These are phyloP conservation scores for Nomada ruficornis DNA, from an alignment of 2,888 invertebrate species.

Conservation along the genomic window DNA sequence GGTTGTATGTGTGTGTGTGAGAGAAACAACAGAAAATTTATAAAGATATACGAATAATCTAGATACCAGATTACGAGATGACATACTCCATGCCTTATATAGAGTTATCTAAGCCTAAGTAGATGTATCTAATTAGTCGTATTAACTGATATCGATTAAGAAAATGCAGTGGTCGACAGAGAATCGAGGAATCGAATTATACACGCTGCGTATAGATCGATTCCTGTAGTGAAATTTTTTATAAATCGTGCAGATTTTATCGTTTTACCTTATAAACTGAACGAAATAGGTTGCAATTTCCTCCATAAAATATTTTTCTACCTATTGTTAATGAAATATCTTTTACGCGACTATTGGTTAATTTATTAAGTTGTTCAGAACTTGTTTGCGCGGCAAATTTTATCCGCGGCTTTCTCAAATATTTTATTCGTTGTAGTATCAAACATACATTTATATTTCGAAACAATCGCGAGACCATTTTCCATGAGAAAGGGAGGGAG, in stretches of 20 bases:
- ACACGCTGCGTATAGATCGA: not conserved
- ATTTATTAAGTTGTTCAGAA: too few species aligned
- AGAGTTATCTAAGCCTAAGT: conserved; percentile 78
- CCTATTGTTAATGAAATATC: too few species aligned
- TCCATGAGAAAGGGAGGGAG: not conserved
- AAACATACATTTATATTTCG: not conserved
- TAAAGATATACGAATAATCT: conserved; percentile 58
- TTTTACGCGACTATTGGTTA: too few species aligned
- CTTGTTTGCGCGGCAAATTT: too few species aligned
- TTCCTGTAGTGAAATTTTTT: too few species aligned
- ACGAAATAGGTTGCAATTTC: too few species aligned
- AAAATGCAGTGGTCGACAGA: conserved; percentile 32
- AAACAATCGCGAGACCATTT: not conserved
- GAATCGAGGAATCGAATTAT: conserved; percentile 2
- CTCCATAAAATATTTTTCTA: too few species aligned
- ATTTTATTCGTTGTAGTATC: not conserved
- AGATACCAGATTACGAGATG: conserved; percentile 78
- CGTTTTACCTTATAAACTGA: too few species aligned
- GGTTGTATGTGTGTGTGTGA: conserved; percentile 33
- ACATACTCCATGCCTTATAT: conserved; percentile 84
- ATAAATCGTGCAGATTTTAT: too few species aligned
- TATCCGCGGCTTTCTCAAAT: too few species aligned
- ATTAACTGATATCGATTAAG: conserved; percentile 42
- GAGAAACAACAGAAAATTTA: conserved; percentile 36
- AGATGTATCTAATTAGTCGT: conserved; percentile 71